Percentiles rank a stretch among this genome's conserved stretches.
phyloP scores from a whole-genome alignment of 1,140 invertebrate species.

The Pygmarrhopalites habei region DNA sequence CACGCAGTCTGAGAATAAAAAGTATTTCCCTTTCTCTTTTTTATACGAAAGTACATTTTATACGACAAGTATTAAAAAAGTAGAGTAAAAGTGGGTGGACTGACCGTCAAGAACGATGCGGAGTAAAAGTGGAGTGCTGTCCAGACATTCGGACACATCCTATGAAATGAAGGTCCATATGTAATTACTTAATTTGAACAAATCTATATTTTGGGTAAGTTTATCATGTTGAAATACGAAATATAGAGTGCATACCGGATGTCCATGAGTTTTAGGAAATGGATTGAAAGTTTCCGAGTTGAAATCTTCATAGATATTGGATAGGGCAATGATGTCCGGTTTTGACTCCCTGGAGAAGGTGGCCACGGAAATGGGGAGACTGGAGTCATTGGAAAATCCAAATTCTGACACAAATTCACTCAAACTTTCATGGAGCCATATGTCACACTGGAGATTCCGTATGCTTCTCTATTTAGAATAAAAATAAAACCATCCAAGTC shows the following conservation, averaged over 20 bases:
- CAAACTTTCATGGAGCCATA: slow-evolving; percentile 38
- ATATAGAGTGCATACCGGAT: too few relatives aligned
- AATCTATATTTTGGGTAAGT: too few relatives aligned
- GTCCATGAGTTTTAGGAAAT: slow-evolving; percentile 29
- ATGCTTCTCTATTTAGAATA: slow-evolving; percentile 26
- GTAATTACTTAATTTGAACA: too few relatives aligned
- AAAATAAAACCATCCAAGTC: too few relatives aligned
- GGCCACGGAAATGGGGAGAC: slow-evolving; percentile 36
- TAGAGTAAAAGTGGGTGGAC: background rate
- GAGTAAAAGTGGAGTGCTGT: slow-evolving; percentile 35
- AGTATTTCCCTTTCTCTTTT: too few relatives aligned
- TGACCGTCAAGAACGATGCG: slow-evolving; percentile 36
- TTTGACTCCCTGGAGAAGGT: slow-evolving; percentile 28
- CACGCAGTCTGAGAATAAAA: too few relatives aligned
- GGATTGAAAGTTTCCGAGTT: slow-evolving; percentile 31
- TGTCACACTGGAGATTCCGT: slow-evolving; percentile 35
- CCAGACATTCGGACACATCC: slow-evolving; percentile 38
- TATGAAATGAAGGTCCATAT: too few relatives aligned
- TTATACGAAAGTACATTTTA: too few relatives aligned
- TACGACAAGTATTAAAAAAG: too few relatives aligned
- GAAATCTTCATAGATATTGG: slow-evolving; percentile 38
- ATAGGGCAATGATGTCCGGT: slow-evolving; percentile 33
- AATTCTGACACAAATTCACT: slow-evolving; percentile 38
- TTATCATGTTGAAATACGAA: too few relatives aligned
- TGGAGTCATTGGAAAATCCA: slow-evolving; percentile 38